Percentiles rank a stretch among this genome's conserved stretches.
Evolutionary conservation across 2,113 vertebrate species (phyloP).

Genomic region (Agapornis roseicollis): DNA sequence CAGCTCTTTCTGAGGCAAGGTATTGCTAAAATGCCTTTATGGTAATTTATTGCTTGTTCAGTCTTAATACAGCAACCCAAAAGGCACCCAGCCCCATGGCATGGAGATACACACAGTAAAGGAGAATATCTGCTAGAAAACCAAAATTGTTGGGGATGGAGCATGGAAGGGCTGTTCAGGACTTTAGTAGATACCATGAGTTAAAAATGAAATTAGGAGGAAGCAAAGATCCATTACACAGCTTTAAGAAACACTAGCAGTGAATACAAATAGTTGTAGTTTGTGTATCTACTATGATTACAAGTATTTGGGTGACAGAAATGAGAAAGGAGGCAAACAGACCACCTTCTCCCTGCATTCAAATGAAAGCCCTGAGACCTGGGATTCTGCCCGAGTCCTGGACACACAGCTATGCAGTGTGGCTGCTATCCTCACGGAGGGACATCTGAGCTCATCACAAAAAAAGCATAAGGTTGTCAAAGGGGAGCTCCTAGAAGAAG

Average conservation of each 20-base stretch:
- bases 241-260: background rate
- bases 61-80: background rate
- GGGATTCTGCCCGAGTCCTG: background rate
- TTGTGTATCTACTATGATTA: background rate
- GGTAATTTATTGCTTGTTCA: background rate
- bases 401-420: background rate
- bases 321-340: background rate
- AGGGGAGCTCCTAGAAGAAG: background rate
- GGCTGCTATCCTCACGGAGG: background rate
- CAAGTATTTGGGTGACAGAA: background rate
- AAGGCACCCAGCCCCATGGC: background rate
- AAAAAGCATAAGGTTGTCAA: background rate
- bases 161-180: background rate
- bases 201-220: background rate
- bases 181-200: background rate
- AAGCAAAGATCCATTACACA: background rate
- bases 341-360: background rate
- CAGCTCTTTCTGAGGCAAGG: background rate
- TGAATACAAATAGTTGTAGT: background rate
- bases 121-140: background rate
- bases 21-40: background rate
- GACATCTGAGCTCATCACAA: background rate
- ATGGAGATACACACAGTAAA: background rate
- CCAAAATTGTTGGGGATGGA: background rate
- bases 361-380: background rate